These are phyloP conservation scores for Stercorarius parasiticus DNA, from an alignment of 2,113 vertebrate genomes.

Conservation along the genomic window DNA sequence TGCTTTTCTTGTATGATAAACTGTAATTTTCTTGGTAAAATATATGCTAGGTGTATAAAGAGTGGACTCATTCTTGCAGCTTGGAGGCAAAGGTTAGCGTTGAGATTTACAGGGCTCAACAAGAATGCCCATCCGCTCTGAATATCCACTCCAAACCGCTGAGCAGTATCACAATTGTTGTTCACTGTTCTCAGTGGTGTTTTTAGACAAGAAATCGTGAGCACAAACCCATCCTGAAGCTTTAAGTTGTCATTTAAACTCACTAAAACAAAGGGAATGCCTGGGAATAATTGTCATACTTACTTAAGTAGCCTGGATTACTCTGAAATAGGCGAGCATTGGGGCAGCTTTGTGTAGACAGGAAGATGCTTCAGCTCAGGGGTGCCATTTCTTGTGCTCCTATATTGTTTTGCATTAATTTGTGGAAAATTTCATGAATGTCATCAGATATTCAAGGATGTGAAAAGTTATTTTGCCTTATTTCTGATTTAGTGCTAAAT, in stretches of 20 bases:
- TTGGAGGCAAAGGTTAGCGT: not conserved
- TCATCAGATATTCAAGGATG: not conserved
- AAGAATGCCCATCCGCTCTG: not conserved
- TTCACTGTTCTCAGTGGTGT: not conserved
- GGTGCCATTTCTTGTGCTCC: not conserved
- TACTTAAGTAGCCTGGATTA: not conserved
- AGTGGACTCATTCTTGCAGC: not conserved
- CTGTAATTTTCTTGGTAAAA: not conserved
- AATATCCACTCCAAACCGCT: not conserved
- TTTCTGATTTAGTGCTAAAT: conserved; percentile 5
- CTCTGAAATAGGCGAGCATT: not conserved
- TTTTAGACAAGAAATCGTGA: not conserved
- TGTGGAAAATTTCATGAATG: not conserved
- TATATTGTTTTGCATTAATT: not conserved
- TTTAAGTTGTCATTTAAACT: not conserved
- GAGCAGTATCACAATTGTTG: not conserved
- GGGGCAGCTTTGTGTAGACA: not conserved
- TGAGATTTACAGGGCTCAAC: not conserved
- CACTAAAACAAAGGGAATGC: not conserved
- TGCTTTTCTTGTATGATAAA: not conserved
- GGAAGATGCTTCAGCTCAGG: not conserved
- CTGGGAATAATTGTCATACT: not conserved
- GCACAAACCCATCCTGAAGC: not conserved
- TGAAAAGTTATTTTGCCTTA: conserved; percentile 42
- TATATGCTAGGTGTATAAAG: not conserved